Percentiles rank a stretch among this genome's conserved stretches.
phyloP scores from a whole-genome alignment of 2,888 invertebrate species.

The Cosmopolites sordidus region DNA sequence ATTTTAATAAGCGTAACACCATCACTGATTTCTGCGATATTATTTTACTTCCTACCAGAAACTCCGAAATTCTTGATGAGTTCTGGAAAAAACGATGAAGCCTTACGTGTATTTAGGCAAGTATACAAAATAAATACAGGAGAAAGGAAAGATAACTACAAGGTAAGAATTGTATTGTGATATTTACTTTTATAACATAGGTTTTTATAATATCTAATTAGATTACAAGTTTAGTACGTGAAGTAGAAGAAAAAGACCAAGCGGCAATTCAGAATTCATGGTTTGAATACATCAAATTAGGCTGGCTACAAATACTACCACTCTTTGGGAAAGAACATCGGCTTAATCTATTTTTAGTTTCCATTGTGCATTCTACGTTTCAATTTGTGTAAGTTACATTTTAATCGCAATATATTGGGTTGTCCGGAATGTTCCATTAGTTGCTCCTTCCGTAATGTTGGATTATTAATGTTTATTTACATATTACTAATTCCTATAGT shows the following conservation, averaged over 20 bases:
- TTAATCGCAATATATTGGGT: too few species aligned
- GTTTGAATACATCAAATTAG: conserved; percentile 52
- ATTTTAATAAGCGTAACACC: conserved; percentile 58
- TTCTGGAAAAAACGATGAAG: conserved; percentile 60
- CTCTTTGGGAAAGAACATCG: conserved; percentile 60
- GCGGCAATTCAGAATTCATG: too few species aligned
- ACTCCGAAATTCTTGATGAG: conserved; percentile 75
- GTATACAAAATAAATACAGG: conserved; percentile 65
- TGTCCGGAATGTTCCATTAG: too few species aligned
- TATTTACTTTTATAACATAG: too few species aligned
- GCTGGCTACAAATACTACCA: conserved; percentile 59
- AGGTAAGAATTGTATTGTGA: conserved; percentile 50
- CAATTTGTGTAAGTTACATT: conserved; percentile 55
- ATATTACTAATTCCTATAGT: too few species aligned
- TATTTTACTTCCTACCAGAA: conserved; percentile 62
- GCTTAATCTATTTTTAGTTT: conserved; percentile 55
- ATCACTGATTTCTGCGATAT: conserved; percentile 59
- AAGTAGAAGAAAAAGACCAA: too few species aligned
- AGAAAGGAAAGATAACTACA: conserved; percentile 56
- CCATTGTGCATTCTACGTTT: conserved; percentile 16
- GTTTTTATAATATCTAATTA: too few species aligned
- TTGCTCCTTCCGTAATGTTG: too few species aligned
- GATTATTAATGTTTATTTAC: too few species aligned
- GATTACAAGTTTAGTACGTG: too few species aligned
- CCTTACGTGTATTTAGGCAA: conserved; percentile 56